Base-by-base conservation (phyloP, 2,888 invertebrate genomes). In the Parnassius apollo region DNA sequence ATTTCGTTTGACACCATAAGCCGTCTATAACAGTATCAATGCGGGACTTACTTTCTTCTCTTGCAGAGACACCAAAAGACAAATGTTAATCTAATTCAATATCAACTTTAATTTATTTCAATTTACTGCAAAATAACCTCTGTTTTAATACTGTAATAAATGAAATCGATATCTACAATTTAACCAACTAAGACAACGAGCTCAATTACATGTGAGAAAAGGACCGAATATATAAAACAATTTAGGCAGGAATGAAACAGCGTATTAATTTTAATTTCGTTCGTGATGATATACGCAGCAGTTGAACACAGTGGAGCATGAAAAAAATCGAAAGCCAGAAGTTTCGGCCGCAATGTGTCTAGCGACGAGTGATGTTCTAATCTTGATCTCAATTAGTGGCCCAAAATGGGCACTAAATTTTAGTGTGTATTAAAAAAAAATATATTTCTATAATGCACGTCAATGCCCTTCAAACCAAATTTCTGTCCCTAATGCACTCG, bases 271-370 rank as follows among this genome's bases (percentile, higher is more conserved):
- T 56, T 56, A 61, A 52, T 57, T 62, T 57, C 56, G 61, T 61
- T 48, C 35, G 35, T 35, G 44, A n/a, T 42, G 42, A 60, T 51
- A 51, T 45, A 56, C 49, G 57, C 52, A 11, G 56, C 12, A 57
- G 45, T 45, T 44, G n/a, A 51, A 44, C 54, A 50, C 62, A 57
- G 53, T 53, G 57, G 57, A 62, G 57, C 62, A 25, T 62, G 62
- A 57, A 62, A 42, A 52, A 62, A 57, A 62, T 61, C 62, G 62
- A 62, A 62, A 62, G 62, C 62, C 25, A 46, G 50, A 42, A 25
- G 45, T 50, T 50, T 51, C 56, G 61, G 45, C 48, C 25, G 53
- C 45, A 45, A 45, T 13, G 45, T 44, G 35, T 46, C 45, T 25
- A 52, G 52, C 45, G 46, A 35, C 11, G 46, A 46, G 53, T 46